phyloP scores from a whole-genome alignment of 2,797 vertebrate species.

The Enteromius radiatus region DNA sequence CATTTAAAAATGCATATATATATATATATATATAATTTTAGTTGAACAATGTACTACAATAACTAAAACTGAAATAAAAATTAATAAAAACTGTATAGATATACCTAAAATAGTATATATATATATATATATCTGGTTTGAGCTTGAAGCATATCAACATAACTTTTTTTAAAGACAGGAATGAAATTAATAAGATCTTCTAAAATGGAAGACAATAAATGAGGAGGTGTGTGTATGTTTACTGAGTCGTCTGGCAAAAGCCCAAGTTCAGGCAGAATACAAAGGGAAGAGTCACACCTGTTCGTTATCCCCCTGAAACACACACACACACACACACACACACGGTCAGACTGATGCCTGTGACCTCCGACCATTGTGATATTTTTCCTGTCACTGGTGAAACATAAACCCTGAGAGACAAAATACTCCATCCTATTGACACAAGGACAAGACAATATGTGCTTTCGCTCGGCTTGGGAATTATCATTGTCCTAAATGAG shows the following conservation, averaged over 20 bases:
- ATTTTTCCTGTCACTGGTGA: conserved; percentile 31
- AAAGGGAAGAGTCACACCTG: conserved; percentile 59
- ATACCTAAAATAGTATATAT: background rate
- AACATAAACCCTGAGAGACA: conserved; percentile 28
- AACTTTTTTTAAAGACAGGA: background rate
- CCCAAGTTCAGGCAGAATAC: conserved; percentile 14
- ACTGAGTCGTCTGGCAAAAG: conserved; percentile 55
- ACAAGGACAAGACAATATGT: background rate
- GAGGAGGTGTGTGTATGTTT: conserved; percentile 39
- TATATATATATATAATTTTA: background rate
- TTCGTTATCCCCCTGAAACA: conserved; percentile 32
- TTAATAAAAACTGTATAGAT: background rate
- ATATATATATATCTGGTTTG: background rate
- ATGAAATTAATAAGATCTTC: conserved; percentile 54
- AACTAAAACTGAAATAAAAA: background rate
- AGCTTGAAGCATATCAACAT: background rate
- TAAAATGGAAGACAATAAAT: conserved; percentile 57
- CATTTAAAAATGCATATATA: too few relatives aligned
- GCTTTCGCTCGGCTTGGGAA: background rate
- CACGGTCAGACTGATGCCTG: conserved; percentile 24
- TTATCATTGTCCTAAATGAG: conserved; percentile 3
- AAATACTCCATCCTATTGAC: conserved; percentile 11
- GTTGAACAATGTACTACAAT: background rate
- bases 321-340: background rate
- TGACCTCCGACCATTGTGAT: conserved; percentile 49